These are phyloP conservation scores for Plagiodera versicolora DNA, from an alignment of 2,888 invertebrate genomes.

Conservation along the genomic window DNA sequence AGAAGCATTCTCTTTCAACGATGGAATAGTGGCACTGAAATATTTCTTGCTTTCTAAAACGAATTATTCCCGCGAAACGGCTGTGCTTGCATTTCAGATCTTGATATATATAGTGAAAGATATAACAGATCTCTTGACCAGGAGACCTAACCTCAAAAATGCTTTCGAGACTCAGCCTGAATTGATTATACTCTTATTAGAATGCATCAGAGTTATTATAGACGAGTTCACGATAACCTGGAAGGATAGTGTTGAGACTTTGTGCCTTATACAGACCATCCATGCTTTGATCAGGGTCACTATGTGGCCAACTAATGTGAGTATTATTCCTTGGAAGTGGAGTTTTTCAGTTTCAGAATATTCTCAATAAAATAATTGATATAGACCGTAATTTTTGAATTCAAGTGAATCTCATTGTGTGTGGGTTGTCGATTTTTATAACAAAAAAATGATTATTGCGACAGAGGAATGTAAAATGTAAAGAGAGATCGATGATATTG, in stretches of 20 bases:
- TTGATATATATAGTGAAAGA: constrained; percentile 65
- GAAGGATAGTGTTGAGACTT: constrained; percentile 76
- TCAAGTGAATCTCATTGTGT: no score
- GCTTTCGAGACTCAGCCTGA: constrained; percentile 45
- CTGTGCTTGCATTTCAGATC: constrained; percentile 65
- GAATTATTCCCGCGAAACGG: constrained; percentile 63
- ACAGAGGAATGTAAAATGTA: no score
- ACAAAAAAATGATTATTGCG: no score
- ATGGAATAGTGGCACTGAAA: constrained; percentile 59
- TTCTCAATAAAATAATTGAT: no score
- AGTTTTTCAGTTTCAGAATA: no score
- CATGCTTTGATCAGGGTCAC: constrained; percentile 60
- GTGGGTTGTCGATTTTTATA: no score
- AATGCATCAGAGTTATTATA: constrained; percentile 66
- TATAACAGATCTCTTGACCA: constrained; percentile 49
- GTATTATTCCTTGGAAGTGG: no score
- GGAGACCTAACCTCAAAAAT: constrained; percentile 34
- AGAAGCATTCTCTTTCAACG: constrained; percentile 51
- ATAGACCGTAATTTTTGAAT: no score
- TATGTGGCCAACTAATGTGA: constrained; percentile 58
- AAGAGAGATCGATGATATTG: no score
- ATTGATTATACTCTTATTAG: constrained; percentile 64
- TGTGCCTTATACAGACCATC: constrained; percentile 63
- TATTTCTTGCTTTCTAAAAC: constrained; percentile 62
- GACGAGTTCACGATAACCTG: constrained; percentile 73